Evolutionary conservation across 1,140 invertebrate species (phyloP).

Genomic region (Formica exsecta): DNA sequence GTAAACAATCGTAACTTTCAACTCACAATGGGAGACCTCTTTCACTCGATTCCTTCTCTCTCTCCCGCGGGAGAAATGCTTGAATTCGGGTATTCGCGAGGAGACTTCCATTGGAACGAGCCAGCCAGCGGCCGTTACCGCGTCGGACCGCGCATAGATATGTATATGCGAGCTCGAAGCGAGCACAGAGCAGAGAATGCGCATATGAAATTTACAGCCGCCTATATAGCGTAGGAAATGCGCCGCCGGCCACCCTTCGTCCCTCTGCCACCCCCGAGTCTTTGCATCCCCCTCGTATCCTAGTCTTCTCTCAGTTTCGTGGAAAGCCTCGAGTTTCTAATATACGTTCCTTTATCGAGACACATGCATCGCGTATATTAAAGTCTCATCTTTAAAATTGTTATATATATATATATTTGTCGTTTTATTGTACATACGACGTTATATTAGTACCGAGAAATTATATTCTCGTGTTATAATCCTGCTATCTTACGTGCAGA

Average conservation of each 20-base stretch:
- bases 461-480: constrained; percentile 7
- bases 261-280: constrained; percentile 43
- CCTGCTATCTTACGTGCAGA: not conserved
- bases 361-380: not conserved
- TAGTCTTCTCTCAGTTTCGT: constrained; percentile 45
- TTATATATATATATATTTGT: not conserved
- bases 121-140: constrained; percentile 65
- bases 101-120: constrained; percentile 74
- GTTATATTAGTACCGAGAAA: not conserved
- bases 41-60: constrained; percentile 2
- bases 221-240: constrained; percentile 75
- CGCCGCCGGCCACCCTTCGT: constrained; percentile 63
- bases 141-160: constrained; percentile 64
- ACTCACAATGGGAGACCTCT: not conserved
- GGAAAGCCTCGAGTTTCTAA: constrained; percentile 11
- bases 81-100: constrained; percentile 72
- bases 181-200: constrained; percentile 70
- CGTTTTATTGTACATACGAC: not conserved
- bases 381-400: not conserved
- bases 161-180: constrained; percentile 61
- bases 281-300: constrained; percentile 32
- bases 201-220: constrained; percentile 81
- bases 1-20: not conserved
- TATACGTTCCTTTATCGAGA: constrained; percentile 41
- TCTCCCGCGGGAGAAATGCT: constrained; percentile 56